Conservation (phyloP, 2,888 invertebrate species). For the Boloria euphrosyne region DNA sequence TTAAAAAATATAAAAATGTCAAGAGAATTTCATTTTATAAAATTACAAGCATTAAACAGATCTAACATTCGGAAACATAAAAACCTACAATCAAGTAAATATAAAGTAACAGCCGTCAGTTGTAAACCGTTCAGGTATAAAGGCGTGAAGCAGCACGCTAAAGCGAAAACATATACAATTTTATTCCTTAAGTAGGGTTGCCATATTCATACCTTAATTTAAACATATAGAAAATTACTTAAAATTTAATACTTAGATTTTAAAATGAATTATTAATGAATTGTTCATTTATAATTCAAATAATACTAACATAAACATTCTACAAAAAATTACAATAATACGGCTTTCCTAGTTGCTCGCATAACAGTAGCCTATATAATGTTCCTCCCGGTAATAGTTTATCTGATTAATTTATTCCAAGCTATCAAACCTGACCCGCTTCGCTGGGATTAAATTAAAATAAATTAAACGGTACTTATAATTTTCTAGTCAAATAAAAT, state of each 20-base stretch:
- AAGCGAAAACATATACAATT: slow-evolving; percentile 30
- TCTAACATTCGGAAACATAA: slow-evolving; percentile 4
- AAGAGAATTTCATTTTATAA: slow-evolving; percentile 3
- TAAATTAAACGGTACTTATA: too few species aligned
- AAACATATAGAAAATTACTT: neutral
- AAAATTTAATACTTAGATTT: neutral
- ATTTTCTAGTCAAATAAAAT: too few species aligned
- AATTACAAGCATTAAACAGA: slow-evolving; percentile 19
- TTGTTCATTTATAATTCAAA: too few species aligned
- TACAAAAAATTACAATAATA: too few species aligned
- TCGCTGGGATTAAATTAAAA: too few species aligned
- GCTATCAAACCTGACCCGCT: too few species aligned
- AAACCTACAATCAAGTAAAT: slow-evolving; percentile 29
- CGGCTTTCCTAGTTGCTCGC: too few species aligned
- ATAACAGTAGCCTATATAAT: too few species aligned
- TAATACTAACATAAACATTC: too few species aligned
- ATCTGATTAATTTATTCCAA: too few species aligned
- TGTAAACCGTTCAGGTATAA: slow-evolving; percentile 35
- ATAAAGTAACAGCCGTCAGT: slow-evolving; percentile 31
- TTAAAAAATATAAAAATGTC: neutral
- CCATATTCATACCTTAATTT: slow-evolving; percentile 2
- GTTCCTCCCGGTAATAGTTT: too few species aligned
- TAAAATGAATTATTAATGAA: neutral
- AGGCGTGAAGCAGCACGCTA: slow-evolving; percentile 28
- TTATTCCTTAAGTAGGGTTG: slow-evolving; percentile 21